Conservation (phyloP, 2,113 vertebrate species). For the Datnioides undecimradiatus region DNA sequence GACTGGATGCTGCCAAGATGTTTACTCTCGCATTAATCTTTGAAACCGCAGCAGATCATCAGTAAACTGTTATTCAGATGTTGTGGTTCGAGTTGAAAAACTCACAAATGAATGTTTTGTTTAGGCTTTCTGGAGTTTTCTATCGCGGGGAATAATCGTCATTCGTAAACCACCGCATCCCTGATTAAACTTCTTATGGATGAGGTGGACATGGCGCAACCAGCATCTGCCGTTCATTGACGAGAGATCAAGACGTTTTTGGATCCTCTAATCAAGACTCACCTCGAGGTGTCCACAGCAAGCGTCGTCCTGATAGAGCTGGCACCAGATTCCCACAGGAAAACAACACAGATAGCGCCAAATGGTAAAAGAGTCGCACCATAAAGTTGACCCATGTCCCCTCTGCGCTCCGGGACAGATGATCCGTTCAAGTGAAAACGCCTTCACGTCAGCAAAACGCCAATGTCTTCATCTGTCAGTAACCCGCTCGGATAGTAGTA, state of each 20-base stretch:
- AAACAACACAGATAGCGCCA: conserved; percentile 70
- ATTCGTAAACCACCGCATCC: not conserved
- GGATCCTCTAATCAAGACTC: conserved; percentile 29
- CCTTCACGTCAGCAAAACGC: conserved; percentile 42
- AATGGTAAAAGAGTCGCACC: conserved; percentile 74
- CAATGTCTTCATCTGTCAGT: conserved; percentile 53
- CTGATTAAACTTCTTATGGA: not conserved
- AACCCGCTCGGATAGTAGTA: conserved; percentile 1
- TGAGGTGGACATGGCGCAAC: not conserved
- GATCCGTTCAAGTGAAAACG: conserved; percentile 27
- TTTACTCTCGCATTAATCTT: not conserved
- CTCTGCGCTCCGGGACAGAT: conserved; percentile 53
- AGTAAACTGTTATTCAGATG: not conserved
- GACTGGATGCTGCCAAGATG: not conserved
- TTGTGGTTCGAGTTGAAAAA: not conserved
- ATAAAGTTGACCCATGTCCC: conserved; percentile 80
- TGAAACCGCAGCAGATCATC: not conserved
- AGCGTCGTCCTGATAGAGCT: conserved; percentile 76
- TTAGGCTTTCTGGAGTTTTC: not conserved
- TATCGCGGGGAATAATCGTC: not conserved
- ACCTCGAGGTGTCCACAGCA: conserved; percentile 77
- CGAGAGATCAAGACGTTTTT: not conserved
- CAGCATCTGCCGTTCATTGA: not conserved
- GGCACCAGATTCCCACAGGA: conserved; percentile 74
- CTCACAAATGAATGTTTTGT: fast-evolving